Base-by-base conservation (phyloP, 1,140 invertebrate species). In the Coelopa frigida region DNA sequence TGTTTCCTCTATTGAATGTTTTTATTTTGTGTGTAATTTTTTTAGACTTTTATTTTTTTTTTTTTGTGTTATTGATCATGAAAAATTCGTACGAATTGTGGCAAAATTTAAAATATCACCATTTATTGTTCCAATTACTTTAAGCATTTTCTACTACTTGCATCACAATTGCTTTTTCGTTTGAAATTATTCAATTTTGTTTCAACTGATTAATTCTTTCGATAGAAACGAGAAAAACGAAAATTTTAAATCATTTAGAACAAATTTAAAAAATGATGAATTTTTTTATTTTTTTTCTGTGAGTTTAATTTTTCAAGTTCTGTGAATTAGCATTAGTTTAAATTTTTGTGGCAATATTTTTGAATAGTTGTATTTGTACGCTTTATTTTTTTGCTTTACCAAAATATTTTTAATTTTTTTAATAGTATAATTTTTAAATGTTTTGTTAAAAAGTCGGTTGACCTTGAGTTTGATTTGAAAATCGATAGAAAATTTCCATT, bases 261-360 rank as follows among this genome's bases (percentile, higher is more conserved):
- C 8, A 29, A 29, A 29, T 29, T 29, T 29, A 29, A 29, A 29
- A 14, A 8, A 10, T 8, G 8, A 10, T 14, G 27, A 29, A 29
- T 29, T 46, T 15, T 46, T 26, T 45, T 45, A 17, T 45, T 37
- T n/a, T 45, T 17, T 36, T 17, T 40, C 15, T n/a, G n/a, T n/a
- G n/a, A n/a, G n/a, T n/a, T n/a, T n/a, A n/a, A n/a, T 32, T 31
- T 22, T 35, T 44, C 35, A n/a, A 32, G 29, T 44, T n/a, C n/a
- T n/a, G n/a, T n/a, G n/a, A n/a, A n/a, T n/a, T n/a, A n/a, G n/a
- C n/a, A n/a, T n/a, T n/a, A n/a, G n/a, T n/a, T n/a, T n/a, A n/a
- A n/a, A n/a, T n/a, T n/a, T n/a, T n/a, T n/a, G n/a, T n/a, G n/a
- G n/a, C n/a, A n/a, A n/a, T n/a, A n/a, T n/a, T n/a, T n/a, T 24